Conservation (phyloP, 2,113 vertebrate genomes). For the Psilopsiagon aurifrons region DNA sequence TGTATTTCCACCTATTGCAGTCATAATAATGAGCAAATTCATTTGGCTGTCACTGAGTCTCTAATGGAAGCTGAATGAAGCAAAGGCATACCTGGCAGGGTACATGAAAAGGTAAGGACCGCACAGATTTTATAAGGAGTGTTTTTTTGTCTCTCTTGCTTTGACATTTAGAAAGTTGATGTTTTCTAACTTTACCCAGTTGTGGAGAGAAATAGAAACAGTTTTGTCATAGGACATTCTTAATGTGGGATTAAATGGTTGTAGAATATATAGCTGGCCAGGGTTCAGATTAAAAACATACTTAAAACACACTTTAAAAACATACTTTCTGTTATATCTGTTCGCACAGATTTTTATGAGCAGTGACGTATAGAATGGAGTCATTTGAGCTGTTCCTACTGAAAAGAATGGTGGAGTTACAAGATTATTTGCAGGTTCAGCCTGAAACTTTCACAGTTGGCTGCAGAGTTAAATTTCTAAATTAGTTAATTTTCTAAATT, state of each 20-base stretch:
- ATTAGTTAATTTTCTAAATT: not conserved
- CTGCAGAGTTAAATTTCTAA: not conserved
- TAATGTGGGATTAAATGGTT: not conserved
- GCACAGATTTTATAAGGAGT: not conserved
- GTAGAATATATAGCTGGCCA: not conserved
- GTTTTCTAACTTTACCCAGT: not conserved
- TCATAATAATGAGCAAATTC: not conserved
- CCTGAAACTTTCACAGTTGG: not conserved
- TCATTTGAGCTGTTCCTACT: not conserved
- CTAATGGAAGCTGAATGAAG: not conserved
- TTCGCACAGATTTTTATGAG: not conserved
- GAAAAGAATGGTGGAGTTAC: not conserved
- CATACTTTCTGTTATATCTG: not conserved
- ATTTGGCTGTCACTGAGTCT: not conserved
- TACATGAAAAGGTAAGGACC: not conserved
- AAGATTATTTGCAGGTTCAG: not conserved
- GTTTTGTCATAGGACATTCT: not conserved
- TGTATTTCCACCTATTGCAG: not conserved
- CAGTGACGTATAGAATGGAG: not conserved
- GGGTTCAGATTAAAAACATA: not conserved
- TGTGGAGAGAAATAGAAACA: not conserved
- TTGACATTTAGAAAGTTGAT: not conserved
- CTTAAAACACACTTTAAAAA: not conserved
- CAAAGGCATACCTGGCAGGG: not conserved
- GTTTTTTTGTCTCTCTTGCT: not conserved